These are phyloP conservation scores for Glossophaga mutica DNA, from an alignment of 2,797 vertebrate genomes.

Conservation along the genomic window DNA sequence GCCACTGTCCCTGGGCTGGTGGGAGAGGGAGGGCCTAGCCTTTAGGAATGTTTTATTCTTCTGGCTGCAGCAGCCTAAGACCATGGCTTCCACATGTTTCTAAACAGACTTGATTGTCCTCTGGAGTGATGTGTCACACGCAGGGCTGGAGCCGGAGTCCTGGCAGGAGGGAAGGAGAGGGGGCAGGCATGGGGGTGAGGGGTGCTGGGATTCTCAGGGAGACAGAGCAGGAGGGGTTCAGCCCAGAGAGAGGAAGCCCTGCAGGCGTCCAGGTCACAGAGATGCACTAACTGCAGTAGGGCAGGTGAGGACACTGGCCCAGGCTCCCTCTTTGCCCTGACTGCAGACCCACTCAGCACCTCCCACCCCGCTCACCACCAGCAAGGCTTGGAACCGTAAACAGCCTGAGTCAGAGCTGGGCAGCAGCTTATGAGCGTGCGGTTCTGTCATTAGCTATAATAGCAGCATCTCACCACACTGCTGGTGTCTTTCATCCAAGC, in stretches of 20 bases:
- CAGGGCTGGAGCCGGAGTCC: neutral
- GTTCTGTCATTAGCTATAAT: constrained; percentile 70
- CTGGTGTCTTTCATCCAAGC: constrained; percentile 66
- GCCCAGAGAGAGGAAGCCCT: neutral
- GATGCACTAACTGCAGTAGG: neutral
- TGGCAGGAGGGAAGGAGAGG: neutral
- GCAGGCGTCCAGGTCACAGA: neutral
- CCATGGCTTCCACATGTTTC: constrained; percentile 61
- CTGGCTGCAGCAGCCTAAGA: constrained; percentile 36
- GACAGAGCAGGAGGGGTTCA: neutral
- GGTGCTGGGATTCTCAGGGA: neutral
- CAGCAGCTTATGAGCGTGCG: constrained; percentile 58
- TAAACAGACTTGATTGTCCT: constrained; percentile 37
- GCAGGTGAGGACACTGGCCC: neutral
- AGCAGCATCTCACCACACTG: constrained; percentile 61
- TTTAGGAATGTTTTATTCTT: constrained; percentile 29
- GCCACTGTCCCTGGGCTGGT: neutral
- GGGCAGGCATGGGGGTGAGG: neutral
- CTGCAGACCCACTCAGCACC: constrained; percentile 3
- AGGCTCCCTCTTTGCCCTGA: neutral
- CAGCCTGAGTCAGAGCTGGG: constrained; percentile 74
- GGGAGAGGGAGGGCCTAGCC: constrained; percentile 5
- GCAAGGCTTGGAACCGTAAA: constrained; percentile 58
- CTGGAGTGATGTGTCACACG: constrained; percentile 6
- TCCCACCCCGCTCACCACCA: neutral